phyloP scores from a whole-genome alignment of 2,797 vertebrate genomes.

The Cebuella pygmaea region DNA sequence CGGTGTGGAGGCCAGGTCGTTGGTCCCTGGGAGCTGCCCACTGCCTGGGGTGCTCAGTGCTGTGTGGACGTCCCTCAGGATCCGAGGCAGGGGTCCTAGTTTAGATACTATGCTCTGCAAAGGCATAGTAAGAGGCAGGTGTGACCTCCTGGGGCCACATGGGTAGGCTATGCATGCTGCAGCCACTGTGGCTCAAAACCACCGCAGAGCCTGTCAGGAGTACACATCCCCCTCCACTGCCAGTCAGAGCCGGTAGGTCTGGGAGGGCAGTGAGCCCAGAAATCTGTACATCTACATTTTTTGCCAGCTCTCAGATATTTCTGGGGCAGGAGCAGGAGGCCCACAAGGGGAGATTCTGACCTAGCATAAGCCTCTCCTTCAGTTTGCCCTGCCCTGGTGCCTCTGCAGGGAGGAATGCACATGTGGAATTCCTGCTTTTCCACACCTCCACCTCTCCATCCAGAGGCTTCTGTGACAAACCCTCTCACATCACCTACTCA shows the following conservation, averaged over 20 bases:
- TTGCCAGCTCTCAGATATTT: neutral
- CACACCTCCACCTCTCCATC: neutral
- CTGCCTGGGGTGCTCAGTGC: conserved; percentile 93
- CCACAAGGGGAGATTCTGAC: neutral
- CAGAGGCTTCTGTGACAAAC: neutral
- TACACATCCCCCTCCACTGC: neutral
- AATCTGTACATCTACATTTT: neutral
- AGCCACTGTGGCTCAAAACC: neutral
- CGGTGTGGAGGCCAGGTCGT: conserved; percentile 90
- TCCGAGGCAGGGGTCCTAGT: conserved; percentile 95
- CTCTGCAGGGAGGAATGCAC: neutral
- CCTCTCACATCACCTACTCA: neutral
- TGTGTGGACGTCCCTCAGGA: conserved; percentile 94
- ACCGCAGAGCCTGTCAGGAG: rapidly evolving
- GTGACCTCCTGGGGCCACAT: neutral
- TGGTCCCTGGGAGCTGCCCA: conserved; percentile 86
- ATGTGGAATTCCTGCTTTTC: neutral
- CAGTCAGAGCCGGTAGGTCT: neutral
- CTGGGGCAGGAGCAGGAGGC: neutral
- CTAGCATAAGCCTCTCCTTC: neutral
- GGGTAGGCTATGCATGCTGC: neutral
- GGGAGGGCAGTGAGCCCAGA: neutral
- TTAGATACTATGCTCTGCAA: conserved; percentile 91
- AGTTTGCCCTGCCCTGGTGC: neutral
- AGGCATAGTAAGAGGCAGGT: conserved; percentile 26